Evolutionary conservation across 2,113 vertebrate species (phyloP), one percentile per base, ranked within the genome.

Genomic region (Nasalis larvatus): DNA sequence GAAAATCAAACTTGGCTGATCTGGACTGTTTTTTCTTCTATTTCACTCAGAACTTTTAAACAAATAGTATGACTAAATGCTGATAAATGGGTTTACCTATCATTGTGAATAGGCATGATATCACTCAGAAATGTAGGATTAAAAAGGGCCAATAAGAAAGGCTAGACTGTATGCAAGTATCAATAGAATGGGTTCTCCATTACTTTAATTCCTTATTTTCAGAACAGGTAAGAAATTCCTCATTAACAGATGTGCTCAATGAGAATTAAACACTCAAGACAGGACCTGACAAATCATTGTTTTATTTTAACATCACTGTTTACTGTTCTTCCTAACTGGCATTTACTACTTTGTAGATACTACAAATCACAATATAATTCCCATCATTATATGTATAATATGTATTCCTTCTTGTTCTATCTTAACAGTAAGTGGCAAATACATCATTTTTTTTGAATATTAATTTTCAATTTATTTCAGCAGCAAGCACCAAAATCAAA

Each of bases 401-500:
- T 17, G 1, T 73, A 16, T 68, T 87, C 96, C 89, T 93, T 69
- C 9, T 11, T 80, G 56, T 52, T 54, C 17, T 37, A 0, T 40
- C 63, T 96, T 27, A 86, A 78, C 17, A 66, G 54, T 35, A 80
- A 97, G 89, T 66, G 89, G 86, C 37, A 91, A 52, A 74, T 63
- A 91, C 49, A 69, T 74, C 92, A 85, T 81, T 88, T 83, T 76
- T 40, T 77, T 37, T 73, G 35, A 82, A 82, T 71, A 74, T 54
- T 94, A 92, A 90, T 80, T 95, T 98, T 77, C 52, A 95, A 11
- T 18, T 68, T 95, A 20, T 45, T 3, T 71, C 82, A 84, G 56
- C 32, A 96, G 74, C 3, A 86, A 97, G 71, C 11, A 77, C 73
- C 96, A 97, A 74, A 97, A 96, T 92, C 30, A 97, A 97, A 37